Base-by-base conservation (phyloP, 1,140 invertebrate species). In the Trachymyrmex septentrionalis region DNA sequence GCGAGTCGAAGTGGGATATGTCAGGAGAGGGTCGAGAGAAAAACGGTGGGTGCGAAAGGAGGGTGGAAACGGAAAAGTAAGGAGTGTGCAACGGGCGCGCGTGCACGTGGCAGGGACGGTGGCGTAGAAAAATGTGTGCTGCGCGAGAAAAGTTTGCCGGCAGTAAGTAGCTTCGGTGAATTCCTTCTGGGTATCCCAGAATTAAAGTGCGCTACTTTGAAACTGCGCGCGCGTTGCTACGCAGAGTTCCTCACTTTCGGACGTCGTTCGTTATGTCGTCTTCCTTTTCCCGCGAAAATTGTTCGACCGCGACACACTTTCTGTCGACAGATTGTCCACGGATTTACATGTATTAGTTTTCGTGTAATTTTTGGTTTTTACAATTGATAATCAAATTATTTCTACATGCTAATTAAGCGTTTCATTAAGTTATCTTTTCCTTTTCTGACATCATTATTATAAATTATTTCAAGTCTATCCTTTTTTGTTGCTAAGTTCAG, bases 111-210 rank as follows among this genome's bases (percentile, higher is more conserved):
- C 55, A 63, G 72, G 0, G 21, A 61, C 21, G 21, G 55, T 10
- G 16, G 53, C 55, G 38, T 27, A 24, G 57, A 85, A 63, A 76
- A 76, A 85, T 77, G 81, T 82, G 53, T 3, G 53, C 34, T 27
- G 38, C 24, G 53, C 53, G 78, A 85, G 81, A 77, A 78, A 77
- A 85, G 72, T 75, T 64, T 53, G 81, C 24, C 75, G 44, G 44
- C n/a, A n/a, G 81, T 66, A 78, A 77, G 81, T 44, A 85, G 72
- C n/a, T 50, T 34, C 14, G 21, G 81, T 63, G 73, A 73, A 78
- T 78, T 34, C 48, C 27, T 63, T 14, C 67, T 48, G 78, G 44
- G 67, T 80, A 81, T 81, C 34, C 48, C 64, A 10, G 77, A n/a
- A n/a, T 57, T 71, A 81, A 69, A 67, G 50, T 19, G 30, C 48